Evolutionary conservation across 2,113 vertebrate species (phyloP).

Genomic region (Aegithalos caudatus): DNA sequence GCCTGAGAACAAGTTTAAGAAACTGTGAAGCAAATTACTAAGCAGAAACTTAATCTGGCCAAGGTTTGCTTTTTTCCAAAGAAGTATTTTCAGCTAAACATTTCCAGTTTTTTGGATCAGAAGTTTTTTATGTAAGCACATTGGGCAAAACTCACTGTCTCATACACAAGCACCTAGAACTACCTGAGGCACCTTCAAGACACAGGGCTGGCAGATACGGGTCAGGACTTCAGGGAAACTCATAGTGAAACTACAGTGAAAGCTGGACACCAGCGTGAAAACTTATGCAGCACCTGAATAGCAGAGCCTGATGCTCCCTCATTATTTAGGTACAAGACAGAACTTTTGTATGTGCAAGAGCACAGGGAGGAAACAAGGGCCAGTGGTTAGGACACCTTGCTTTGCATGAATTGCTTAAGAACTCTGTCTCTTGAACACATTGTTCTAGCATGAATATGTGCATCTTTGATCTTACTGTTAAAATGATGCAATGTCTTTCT

Average conservation of each 20-base stretch:
- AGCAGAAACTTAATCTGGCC: not conserved
- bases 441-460: not conserved
- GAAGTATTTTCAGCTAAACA: not conserved
- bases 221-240: not conserved
- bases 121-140: not conserved
- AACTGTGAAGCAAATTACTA: not conserved
- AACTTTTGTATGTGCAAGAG: not conserved
- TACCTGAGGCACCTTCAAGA: not conserved
- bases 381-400: not conserved
- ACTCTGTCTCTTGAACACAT: not conserved
- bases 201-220: rapidly evolving
- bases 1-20: not conserved
- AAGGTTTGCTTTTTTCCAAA: not conserved
- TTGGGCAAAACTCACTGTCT: not conserved
- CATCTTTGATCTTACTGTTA: not conserved
- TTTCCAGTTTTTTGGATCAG: not conserved
- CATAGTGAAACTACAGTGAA: not conserved
- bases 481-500: not conserved
- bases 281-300: rapidly evolving
- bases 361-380: not conserved
- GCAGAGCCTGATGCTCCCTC: not conserved
- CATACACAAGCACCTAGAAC: not conserved
- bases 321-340: not conserved
- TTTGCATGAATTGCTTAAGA: not conserved
- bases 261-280: not conserved